Base-by-base conservation (phyloP, 2,113 vertebrate species). In the Peromyscus leucopus region DNA sequence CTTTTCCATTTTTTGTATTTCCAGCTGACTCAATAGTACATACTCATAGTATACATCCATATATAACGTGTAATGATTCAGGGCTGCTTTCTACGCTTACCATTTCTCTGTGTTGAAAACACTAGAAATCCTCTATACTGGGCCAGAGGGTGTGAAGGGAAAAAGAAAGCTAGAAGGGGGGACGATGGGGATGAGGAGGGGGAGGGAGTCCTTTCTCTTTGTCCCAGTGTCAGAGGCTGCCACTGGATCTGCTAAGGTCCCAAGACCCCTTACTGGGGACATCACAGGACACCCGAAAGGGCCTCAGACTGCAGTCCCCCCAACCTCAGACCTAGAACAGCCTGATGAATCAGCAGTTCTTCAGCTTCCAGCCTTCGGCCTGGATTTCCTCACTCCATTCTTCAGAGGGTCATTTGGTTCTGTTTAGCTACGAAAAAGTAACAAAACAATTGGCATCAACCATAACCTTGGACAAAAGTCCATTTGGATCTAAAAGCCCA, bases 391-490 rank as follows among this genome's bases (percentile, higher is more conserved):
- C 87, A 55, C 26, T 67, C 59, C 72, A 78, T 42, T 83, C 83
- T 92, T 86, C 71, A 12, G 33, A 85, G 75, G 74, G 76, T 59
- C 72, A 87, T 46, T 67, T 96, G 48, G 65, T 78, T 97, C 76
- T 78, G 63, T n/a, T 84, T 84, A 80, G 76, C 95, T 90, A 83
- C 92, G 91, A 93, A 95, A 96, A 7, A 89, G 28, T 80, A 90
- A 89, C 72, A 24, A 95, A 95, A 95, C 63, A 88, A 92, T 22
- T 48, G 21, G 76, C 79, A 33, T 80, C 63, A 88, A 87, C 42
- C 36, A 0, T 48, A 59, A 69, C 61, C 86, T 96, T 78, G 13
- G 55, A 26, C 31, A 48, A 87, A 85, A 91, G 72, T 55, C 78
- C 1, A 0, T 6, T 55, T 57, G 11, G n/a, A 39, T 67, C 75